Conservation (phyloP, 2,888 invertebrate species). For the Cetonia aurata region DNA sequence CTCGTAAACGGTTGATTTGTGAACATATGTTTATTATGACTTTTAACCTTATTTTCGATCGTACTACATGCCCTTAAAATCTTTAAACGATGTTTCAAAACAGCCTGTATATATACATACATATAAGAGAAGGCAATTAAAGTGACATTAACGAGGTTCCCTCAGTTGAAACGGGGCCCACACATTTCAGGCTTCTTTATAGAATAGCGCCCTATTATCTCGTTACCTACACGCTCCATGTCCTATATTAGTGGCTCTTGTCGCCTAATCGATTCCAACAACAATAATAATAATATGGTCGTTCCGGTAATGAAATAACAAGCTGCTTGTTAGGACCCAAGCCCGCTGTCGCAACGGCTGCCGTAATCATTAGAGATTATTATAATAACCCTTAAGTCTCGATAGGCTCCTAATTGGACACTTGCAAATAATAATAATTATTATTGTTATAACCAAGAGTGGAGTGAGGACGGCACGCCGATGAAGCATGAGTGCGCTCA, state of each 20-base stretch:
- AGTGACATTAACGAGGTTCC: no score
- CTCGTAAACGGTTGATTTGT: no score
- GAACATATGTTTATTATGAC: no score
- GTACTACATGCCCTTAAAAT: no score
- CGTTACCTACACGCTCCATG: background rate
- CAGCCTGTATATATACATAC: no score
- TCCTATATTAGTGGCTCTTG: background rate
- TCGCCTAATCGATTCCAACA: background rate
- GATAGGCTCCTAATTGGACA: conserved; percentile 35
- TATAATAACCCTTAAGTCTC: conserved; percentile 33
- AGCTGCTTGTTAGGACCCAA: conserved; percentile 26
- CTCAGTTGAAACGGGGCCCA: no score
- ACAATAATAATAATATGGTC: conserved; percentile 29
- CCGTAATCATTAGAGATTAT: conserved; percentile 33
- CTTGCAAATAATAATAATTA: conserved; percentile 27
- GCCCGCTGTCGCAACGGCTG: conserved; percentile 17
- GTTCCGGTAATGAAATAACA: conserved; percentile 30
- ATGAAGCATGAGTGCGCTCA: conserved; percentile 7
- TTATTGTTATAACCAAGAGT: background rate
- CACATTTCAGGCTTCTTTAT: background rate
- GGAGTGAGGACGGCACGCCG: background rate
- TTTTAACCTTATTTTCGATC: no score
- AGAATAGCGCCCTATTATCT: background rate
- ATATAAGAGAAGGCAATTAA: no score
- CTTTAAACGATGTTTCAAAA: no score